Evolutionary conservation across 2,113 vertebrate species (phyloP).

Genomic region (Arvicanthis niloticus): DNA sequence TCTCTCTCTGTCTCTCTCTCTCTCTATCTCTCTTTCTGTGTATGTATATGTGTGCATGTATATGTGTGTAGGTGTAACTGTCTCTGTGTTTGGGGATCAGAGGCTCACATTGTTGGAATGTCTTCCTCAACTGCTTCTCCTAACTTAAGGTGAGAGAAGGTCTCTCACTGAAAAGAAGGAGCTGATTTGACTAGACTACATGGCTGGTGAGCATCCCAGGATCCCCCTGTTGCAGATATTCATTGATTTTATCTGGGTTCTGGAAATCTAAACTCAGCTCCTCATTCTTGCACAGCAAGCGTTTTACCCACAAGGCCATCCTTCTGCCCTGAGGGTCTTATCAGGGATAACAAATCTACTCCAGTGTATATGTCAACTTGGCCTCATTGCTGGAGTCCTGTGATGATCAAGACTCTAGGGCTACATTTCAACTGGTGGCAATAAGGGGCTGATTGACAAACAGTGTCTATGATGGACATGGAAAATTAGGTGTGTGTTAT

Average conservation of each 20-base stretch:
- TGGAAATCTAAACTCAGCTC: not conserved
- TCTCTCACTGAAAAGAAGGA: not conserved
- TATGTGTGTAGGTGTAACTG: not conserved
- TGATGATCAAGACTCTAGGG: not conserved
- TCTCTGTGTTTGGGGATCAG: not conserved
- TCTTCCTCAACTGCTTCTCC: not conserved
- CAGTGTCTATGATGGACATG: not conserved
- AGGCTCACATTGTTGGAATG: not conserved
- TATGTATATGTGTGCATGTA: too few species aligned
- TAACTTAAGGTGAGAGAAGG: not conserved
- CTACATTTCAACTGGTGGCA: not conserved
- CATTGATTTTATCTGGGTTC: not conserved
- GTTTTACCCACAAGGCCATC: not conserved
- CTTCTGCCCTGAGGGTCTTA: accelerated
- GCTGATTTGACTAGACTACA: not conserved
- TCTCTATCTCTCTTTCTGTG: not conserved
- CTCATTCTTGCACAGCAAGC: not conserved
- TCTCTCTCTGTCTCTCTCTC: too few species aligned
- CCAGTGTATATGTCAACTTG: not conserved
- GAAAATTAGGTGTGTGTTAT: not conserved
- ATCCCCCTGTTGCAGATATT: not conserved
- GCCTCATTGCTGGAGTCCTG: not conserved
- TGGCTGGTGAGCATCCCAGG: not conserved
- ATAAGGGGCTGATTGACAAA: not conserved
- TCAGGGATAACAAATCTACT: not conserved